Evolutionary conservation across 1,140 invertebrate genomes (phyloP), one percentile per base, ranked within the genome.

Genomic region (Ladona fulva): DNA sequence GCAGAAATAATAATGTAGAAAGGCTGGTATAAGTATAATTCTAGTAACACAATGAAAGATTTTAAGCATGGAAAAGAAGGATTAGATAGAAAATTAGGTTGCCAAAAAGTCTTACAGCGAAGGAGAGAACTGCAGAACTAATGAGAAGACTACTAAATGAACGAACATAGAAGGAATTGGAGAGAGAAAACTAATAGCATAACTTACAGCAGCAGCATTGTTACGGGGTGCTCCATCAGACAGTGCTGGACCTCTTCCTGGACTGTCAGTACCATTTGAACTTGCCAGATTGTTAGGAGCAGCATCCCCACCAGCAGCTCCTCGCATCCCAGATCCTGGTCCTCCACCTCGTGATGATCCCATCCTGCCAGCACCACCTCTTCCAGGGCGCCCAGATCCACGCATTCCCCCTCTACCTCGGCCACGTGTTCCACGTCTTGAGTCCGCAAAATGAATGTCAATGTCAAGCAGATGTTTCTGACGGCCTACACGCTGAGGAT

Each of bases 361-460:
- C 52, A 16, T 22, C 14, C 79, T 74, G 10, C 81, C 82, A 79
- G 84, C 83, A 44, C 80, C 42, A 1, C 77, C 78, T 11, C 81
- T 80, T 42, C 85, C 80, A 29, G 87, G 86, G 77, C 87, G 85
- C 11, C 89, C 87, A 29, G 74, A 42, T 37, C 86, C 85, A 77
- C 90, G 87, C 14, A 89, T 87, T 42, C 91, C 88, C 52, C 90
- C 87, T 22, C 89, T 87, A 6, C 89, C 87, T 29, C 91, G 89
- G 11, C 87, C 87, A 52, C 90, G 88, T 19, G 90, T 87, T 76
- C 90, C 91, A 82, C 94, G 90, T 79, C 92, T 89, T 16, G 89
- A 91, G 83, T 96, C 94, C 82, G 91, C 91, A 85, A 96, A 97
- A 81, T 94, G 93, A 82, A 96, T 94, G 83, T 96, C 94, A 81